phyloP scores from a whole-genome alignment of 1,140 invertebrate species.

The Ips nitidus region DNA sequence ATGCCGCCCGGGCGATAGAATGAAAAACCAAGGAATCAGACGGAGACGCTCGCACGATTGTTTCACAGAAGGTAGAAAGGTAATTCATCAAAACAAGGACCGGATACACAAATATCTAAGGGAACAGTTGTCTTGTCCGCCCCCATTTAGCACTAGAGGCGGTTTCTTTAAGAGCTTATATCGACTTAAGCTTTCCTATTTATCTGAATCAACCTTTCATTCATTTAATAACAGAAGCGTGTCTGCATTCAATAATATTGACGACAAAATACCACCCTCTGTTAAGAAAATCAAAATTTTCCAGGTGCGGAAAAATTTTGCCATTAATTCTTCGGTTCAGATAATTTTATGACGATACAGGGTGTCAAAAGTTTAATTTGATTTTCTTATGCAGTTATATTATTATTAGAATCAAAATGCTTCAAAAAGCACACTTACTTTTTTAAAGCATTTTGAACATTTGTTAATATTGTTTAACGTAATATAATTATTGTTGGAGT shows the following conservation, averaged over 20 bases:
- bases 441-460: too few species aligned
- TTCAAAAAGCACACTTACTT: too few species aligned
- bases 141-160: conserved; percentile 4
- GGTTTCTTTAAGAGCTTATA: conserved; percentile 4
- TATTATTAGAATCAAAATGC: neutral
- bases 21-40: neutral
- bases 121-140: neutral
- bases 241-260: neutral
- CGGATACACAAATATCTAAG: conserved; percentile 12
- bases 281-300: neutral
- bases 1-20: neutral
- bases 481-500: too few species aligned
- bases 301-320: neutral
- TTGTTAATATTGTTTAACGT: too few species aligned
- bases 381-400: neutral
- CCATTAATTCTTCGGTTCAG: neutral
- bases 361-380: neutral
- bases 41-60: too few species aligned
- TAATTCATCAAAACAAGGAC: neutral
- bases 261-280: neutral
- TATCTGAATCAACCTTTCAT: conserved; percentile 10
- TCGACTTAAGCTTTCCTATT: conserved; percentile 10
- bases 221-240: neutral
- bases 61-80: neutral
- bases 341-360: too few species aligned